Base-by-base conservation (phyloP, 2,113 vertebrate species). In the Pholis gunnellus region DNA sequence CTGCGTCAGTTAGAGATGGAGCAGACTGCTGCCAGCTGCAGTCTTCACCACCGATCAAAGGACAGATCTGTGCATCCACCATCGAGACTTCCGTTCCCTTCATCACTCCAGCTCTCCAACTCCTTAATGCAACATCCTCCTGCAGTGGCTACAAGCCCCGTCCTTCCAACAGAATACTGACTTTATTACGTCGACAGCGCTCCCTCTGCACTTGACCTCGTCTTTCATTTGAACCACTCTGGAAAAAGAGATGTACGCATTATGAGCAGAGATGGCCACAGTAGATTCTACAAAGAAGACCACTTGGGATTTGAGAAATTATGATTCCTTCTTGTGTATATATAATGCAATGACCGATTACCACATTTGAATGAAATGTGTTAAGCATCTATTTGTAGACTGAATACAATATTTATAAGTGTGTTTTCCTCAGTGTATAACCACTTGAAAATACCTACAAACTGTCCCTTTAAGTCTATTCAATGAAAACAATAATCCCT, bases 291-390 rank as follows among this genome's bases (percentile, higher is more conserved):
- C 0, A 11, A 56, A 1, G 29, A 48, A 57, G n/a, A 59, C 18
- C 25, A n/a, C 25, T 27, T 34, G 9, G 66, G 15, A 59, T 42
- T 56, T 48, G 31, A 50, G 70, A 73, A 46, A 46, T 63, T 22
- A 46, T 0, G 6, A 25, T 44, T 54, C 46, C 34, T 9, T 18
- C 18, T 31, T 27, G 7, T 17, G 61, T 22, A 36, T n/a, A 40
- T 52, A 5, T n/a, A 71, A 48, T 13, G 42, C 31, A 63, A 20
- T 31, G 46, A 52, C 6, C 4, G 38, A 52, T 34, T 54, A 57
- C 15, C 27, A 80, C 17, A 27, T 75, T 8, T 68, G 8, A 68
- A 60, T 68, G 56, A 52, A 69, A 50, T 50, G 46, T 17, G 17
- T 48, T 48, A 0, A 48, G 46, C 46, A 48, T 20, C 48, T 8